Conservation (phyloP, 2,113 vertebrate species). For the Ptilonorhynchus violaceus region DNA sequence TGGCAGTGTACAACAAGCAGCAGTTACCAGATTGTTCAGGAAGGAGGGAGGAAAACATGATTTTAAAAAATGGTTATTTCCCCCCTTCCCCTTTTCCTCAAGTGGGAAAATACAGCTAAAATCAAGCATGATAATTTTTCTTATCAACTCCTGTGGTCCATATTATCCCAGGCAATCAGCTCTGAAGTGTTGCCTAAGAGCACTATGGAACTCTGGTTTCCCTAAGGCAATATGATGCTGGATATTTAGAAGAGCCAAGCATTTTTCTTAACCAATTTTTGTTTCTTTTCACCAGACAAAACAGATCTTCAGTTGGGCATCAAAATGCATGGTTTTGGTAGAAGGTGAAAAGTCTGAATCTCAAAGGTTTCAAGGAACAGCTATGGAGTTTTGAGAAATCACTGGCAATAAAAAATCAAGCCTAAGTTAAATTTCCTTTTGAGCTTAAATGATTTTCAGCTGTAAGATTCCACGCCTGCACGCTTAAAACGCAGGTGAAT, state of each 20-base stretch:
- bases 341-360: background rate
- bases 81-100: background rate
- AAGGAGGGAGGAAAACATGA: background rate
- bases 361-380: background rate
- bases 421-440: background rate
- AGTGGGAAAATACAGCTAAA: background rate
- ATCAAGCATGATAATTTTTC: background rate
- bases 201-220: background rate
- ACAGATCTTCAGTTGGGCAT: background rate
- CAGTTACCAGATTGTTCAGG: background rate
- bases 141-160: background rate
- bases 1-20: background rate
- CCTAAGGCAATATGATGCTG: background rate
- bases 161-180: background rate
- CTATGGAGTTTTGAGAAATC: background rate
- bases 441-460: background rate
- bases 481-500: background rate
- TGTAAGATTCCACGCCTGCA: background rate
- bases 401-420: background rate
- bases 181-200: background rate
- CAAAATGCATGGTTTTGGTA: background rate
- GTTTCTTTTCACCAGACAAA: background rate
- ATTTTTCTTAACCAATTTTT: background rate
- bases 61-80: rapidly evolving
- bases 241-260: background rate